Base-by-base conservation (phyloP, 1,140 invertebrate species). In the Bathynomus jamesi region DNA sequence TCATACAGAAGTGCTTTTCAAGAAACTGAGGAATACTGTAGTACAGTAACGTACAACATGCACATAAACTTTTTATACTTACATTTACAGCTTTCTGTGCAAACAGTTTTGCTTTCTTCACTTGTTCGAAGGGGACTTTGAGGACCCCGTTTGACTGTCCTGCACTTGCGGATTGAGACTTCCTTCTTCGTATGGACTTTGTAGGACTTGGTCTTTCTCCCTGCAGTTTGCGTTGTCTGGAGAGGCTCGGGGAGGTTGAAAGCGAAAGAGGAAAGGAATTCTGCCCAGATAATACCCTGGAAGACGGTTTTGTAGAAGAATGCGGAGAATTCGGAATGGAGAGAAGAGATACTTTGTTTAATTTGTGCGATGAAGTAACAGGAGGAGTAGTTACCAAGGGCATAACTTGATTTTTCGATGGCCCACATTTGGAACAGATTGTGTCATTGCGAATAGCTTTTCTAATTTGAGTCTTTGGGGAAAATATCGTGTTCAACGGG, bases 11-110 rank as follows among this genome's bases (percentile, higher is more conserved):
- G n/a, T n/a, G n/a, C n/a, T n/a, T n/a, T n/a, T n/a, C n/a, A n/a
- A n/a, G n/a, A n/a, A n/a, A n/a, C n/a, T n/a, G n/a, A n/a, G n/a
- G n/a, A n/a, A n/a, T n/a, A n/a, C n/a, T n/a, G n/a, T n/a, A n/a
- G n/a, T n/a, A n/a, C n/a, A n/a, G n/a, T n/a, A n/a, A n/a, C n/a
- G n/a, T n/a, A 60, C 28, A 66, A 17, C 63, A 25, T 10, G 4
- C 21, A 3, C 17, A 70, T 3, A 13, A 2, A 66, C 13, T 73
- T 53, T 64, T n/a, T 28, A 10, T 60, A 76, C 65, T 63, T 78
- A 83, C 82, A 80, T 81, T 80, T 7, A 82, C 82, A 30, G 82
- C 82, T 76, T 80, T 81, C 63, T 83, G 82, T 17, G 80, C 71
- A 62, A 73, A 76, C 32, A 73, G 65, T 61, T 73, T 67, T 11